phyloP scores from a whole-genome alignment of 2,113 vertebrate species.

The Strigops habroptila region DNA sequence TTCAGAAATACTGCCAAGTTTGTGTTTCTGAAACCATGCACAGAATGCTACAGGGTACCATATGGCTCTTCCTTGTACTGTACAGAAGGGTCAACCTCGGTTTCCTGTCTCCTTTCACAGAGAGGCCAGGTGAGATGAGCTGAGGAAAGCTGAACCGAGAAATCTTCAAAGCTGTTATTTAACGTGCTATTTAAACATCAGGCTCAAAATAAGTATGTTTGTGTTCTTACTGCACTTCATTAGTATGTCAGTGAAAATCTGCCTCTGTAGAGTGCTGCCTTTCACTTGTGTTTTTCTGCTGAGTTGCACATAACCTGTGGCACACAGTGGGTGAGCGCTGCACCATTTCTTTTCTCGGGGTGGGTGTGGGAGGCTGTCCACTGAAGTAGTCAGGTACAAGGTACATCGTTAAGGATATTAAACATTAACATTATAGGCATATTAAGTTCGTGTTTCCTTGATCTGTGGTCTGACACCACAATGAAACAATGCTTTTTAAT shows the following conservation, averaged over 20 bases:
- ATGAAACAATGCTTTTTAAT: neutral
- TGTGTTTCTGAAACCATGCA: neutral
- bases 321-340: neutral
- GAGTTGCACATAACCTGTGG: rapidly evolving
- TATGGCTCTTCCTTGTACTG: neutral
- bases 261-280: neutral
- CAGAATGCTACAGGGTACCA: neutral
- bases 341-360: neutral
- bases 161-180: neutral
- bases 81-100: rapidly evolving
- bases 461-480: neutral
- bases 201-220: neutral
- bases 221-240: neutral
- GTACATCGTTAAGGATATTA: neutral
- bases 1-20: neutral
- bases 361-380: neutral
- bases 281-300: neutral
- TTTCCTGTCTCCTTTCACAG: neutral
- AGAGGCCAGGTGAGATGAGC: neutral
- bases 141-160: neutral
- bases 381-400: neutral
- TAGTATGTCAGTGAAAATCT: neutral
- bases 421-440: neutral
- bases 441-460: neutral
- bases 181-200: rapidly evolving